phyloP scores from a whole-genome alignment of 2,797 vertebrate species.

The Valencia hispanica region DNA sequence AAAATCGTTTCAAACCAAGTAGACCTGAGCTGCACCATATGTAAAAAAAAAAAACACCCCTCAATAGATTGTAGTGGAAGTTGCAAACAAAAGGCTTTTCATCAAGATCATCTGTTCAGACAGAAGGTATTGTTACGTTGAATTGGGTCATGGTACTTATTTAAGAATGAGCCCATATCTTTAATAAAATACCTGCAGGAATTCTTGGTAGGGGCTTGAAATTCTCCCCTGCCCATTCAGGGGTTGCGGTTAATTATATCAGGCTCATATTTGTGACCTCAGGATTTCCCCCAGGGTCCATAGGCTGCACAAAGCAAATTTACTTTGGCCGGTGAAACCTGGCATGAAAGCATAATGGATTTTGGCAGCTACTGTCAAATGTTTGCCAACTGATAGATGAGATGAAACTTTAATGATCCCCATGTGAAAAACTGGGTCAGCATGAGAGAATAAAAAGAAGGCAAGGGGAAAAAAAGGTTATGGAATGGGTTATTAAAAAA shows the following conservation, averaged over 20 bases:
- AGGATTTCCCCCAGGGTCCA: slow-evolving; percentile 36
- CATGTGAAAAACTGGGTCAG: slow-evolving; percentile 65
- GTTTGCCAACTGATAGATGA: slow-evolving; percentile 68
- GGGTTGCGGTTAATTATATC: slow-evolving; percentile 54
- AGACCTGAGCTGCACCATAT: neutral
- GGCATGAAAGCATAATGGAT: slow-evolving; percentile 63
- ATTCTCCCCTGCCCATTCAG: slow-evolving; percentile 24
- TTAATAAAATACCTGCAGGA: slow-evolving; percentile 59
- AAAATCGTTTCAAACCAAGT: neutral
- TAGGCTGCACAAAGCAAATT: slow-evolving; percentile 43
- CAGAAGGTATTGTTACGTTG: slow-evolving; percentile 31
- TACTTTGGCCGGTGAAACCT: slow-evolving; percentile 49
- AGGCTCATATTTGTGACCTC: slow-evolving; percentile 45
- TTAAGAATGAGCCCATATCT: slow-evolving; percentile 45
- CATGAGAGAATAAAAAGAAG: slow-evolving; percentile 43
- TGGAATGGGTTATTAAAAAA: slow-evolving; percentile 17
- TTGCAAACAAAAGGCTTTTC: slow-evolving; percentile 2
- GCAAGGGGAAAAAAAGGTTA: slow-evolving; percentile 28
- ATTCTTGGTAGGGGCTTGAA: slow-evolving; percentile 20
- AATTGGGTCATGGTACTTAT: slow-evolving; percentile 32
- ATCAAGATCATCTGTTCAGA: slow-evolving; percentile 3
- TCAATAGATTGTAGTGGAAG: neutral
- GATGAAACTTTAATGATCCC: slow-evolving; percentile 72
- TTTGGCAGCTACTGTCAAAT: slow-evolving; percentile 69
- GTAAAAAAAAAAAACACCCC: neutral